Evolutionary conservation across 2,888 invertebrate species (phyloP).

Genomic region (Ctena decussata): DNA sequence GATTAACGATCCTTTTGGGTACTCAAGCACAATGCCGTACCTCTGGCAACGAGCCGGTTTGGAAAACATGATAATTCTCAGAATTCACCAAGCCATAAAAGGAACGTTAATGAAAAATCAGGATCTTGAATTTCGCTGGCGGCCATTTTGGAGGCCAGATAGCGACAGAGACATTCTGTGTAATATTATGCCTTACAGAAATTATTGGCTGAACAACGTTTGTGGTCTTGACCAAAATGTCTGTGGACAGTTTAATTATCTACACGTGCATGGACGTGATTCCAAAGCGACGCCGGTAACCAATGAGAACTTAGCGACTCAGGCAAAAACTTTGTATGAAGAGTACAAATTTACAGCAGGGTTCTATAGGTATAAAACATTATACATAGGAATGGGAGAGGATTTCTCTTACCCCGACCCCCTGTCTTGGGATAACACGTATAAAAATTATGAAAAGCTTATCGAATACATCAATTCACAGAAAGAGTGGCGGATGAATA

Average conservation of each 20-base stretch:
- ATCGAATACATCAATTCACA: conserved; percentile 95
- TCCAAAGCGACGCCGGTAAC: conserved; percentile 94
- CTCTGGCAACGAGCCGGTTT: conserved; percentile 77
- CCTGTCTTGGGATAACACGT: conserved; percentile 98
- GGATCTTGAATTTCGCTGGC: conserved; percentile 95
- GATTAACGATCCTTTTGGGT: conserved; percentile 83
- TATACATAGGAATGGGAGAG: conserved; percentile 97
- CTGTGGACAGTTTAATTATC: conserved; percentile 88
- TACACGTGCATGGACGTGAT: conserved; percentile 93
- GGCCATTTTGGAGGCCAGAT: conserved; percentile 89
- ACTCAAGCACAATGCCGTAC: conserved; percentile 79
- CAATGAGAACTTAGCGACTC: conserved; percentile 93
- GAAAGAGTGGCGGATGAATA: conserved; percentile 88
- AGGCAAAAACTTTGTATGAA: conserved; percentile 93
- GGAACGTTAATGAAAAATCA: conserved; percentile 92
- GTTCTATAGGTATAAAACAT: conserved; percentile 96
- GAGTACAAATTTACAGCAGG: conserved; percentile 96
- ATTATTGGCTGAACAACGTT: conserved; percentile 98
- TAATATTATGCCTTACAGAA: conserved; percentile 98
- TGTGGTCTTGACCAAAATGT: conserved; percentile 97
- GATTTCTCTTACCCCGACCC: conserved; percentile 97
- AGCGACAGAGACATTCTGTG: conserved; percentile 90
- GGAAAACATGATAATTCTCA: conserved; percentile 75
- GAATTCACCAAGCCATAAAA: conserved; percentile 93
- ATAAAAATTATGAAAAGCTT: conserved; percentile 94